Conservation (phyloP, 2,113 vertebrate species). For the Carassius carassius region DNA sequence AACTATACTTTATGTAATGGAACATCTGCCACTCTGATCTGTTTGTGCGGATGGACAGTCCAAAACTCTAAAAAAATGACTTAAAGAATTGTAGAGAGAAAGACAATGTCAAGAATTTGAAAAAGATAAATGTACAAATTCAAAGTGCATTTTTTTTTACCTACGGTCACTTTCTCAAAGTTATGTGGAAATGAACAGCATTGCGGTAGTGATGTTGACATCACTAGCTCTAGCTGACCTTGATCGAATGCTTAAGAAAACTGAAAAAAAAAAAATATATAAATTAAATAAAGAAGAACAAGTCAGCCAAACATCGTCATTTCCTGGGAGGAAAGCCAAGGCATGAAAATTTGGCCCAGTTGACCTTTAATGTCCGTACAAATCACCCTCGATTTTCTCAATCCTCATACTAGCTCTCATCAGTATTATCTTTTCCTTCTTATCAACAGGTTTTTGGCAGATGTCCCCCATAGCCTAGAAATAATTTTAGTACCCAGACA, state of each 20-base stretch:
- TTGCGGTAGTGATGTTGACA: conserved; percentile 7
- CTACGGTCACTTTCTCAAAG: background rate
- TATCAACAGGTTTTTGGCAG: conserved; percentile 41
- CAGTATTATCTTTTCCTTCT: conserved; percentile 35
- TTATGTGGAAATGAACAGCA: background rate
- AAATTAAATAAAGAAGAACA: conserved; percentile 29
- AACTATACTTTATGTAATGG: background rate
- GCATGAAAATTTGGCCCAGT: conserved; percentile 3
- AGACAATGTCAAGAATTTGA: background rate
- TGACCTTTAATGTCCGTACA: conserved; percentile 45
- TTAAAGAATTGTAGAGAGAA: background rate
- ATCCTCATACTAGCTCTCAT: conserved; percentile 31
- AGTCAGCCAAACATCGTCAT: conserved; percentile 32
- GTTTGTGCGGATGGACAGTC: background rate
- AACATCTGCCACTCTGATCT: conserved; percentile 34
- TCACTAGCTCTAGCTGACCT: conserved; percentile 18
- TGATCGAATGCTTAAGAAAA: conserved; percentile 37
- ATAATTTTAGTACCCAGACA: conserved; percentile 26
- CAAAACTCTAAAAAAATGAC: background rate
- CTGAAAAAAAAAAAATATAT: background rate
- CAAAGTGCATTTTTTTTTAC: background rate
- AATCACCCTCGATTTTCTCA: conserved; percentile 36
- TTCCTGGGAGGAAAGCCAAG: conserved; percentile 43
- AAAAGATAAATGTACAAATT: background rate
- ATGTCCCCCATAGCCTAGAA: conserved; percentile 25